A percentile compares a stretch with the other conserved stretches of the same genome.
These are phyloP conservation scores for Mesorhabditis spiculigera DNA, from an alignment of 2,888 invertebrate genomes.

Conservation along the genomic window DNA sequence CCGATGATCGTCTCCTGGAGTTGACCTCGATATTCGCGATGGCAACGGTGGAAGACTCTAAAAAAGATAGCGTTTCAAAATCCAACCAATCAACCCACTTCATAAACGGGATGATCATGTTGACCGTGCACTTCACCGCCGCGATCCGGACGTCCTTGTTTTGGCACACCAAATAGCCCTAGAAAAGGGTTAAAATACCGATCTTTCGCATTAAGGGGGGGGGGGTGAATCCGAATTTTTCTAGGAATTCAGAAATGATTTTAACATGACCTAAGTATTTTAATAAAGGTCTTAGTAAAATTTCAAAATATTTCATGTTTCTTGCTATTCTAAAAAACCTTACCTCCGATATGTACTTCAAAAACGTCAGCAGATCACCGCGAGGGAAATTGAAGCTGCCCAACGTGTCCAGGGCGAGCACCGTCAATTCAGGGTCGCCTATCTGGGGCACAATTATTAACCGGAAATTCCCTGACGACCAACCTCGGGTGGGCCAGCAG, in stretches of 20 bases:
- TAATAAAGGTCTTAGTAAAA: no score
- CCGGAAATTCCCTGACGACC: neutral
- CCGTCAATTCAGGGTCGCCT: slow-evolving; percentile 77
- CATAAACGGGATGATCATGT: slow-evolving; percentile 79
- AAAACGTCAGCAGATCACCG: slow-evolving; percentile 49
- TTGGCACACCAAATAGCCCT: slow-evolving; percentile 73
- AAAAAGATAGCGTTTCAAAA: neutral
- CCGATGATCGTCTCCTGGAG: slow-evolving; percentile 82
- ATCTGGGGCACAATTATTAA: neutral
- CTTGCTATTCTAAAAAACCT: slow-evolving; percentile 17
- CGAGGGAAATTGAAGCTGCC: slow-evolving; percentile 74
- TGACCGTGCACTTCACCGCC: slow-evolving; percentile 88
- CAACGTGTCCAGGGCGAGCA: slow-evolving; percentile 82
- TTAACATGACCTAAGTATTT: no score
- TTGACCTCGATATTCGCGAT: slow-evolving; percentile 29
- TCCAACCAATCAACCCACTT: slow-evolving; percentile 53
- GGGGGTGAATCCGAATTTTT: neutral
- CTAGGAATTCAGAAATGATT: no score
- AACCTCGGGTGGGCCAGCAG: neutral
- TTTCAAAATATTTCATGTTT: no score
- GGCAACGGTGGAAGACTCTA: slow-evolving; percentile 23
- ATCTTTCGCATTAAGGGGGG: no score
- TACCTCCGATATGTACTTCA: slow-evolving; percentile 54
- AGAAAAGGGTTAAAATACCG: slow-evolving; percentile 9
- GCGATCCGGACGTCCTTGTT: slow-evolving; percentile 86